Evolutionary conservation across 2,113 vertebrate species (phyloP).

Genomic region (Gnathonemus longibarbis): DNA sequence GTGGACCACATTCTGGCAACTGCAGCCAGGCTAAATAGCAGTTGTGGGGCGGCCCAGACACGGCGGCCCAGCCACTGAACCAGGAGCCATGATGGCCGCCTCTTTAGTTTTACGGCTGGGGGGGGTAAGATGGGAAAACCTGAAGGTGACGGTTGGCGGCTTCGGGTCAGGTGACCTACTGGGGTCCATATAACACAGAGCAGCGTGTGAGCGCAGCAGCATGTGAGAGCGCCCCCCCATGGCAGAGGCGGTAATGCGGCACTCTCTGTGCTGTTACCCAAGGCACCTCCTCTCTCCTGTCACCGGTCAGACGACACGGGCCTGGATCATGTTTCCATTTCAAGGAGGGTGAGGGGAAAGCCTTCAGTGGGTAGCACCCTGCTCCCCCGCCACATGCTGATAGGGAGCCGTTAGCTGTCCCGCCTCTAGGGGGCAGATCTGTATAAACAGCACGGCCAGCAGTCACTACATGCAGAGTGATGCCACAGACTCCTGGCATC

Average conservation of each 20-base stretch:
- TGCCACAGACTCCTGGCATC: background rate
- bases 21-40: background rate
- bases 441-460: background rate
- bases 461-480: background rate
- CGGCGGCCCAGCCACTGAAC: background rate
- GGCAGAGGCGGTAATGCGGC: background rate
- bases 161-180: background rate
- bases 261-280: background rate
- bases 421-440: background rate
- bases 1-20: background rate
- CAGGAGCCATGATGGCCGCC: background rate
- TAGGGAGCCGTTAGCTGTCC: background rate
- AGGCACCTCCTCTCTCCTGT: background rate
- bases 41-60: background rate
- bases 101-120: background rate
- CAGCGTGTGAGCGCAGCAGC: background rate
- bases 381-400: background rate
- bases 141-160: background rate
- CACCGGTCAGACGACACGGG: background rate
- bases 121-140: background rate
- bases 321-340: conserved; percentile 4
- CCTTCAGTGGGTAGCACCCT: background rate
- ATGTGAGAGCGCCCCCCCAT: background rate
- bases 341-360: background rate
- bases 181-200: background rate